phyloP scores from a whole-genome alignment of 1,140 invertebrate genomes.

The Lepidotrigona ventralis region DNA sequence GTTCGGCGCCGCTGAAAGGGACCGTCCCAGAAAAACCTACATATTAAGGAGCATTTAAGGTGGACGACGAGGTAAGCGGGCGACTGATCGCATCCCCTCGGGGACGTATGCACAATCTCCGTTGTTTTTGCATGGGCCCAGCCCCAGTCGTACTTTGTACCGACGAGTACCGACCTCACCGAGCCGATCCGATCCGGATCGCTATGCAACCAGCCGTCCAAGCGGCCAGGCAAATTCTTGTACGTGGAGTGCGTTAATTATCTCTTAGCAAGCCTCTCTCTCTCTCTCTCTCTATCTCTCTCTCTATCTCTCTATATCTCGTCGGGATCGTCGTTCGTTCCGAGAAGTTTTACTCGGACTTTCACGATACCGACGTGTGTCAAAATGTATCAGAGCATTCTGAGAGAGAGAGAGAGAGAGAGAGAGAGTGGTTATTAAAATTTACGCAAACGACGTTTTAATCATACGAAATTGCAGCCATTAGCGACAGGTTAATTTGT shows the following conservation, averaged over 20 bases:
- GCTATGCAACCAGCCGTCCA: conserved; percentile 33
- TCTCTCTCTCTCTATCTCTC: background rate
- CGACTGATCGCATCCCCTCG: conserved; percentile 44
- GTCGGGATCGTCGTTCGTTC: background rate
- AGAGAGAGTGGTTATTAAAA: background rate
- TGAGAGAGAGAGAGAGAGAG: too few relatives aligned
- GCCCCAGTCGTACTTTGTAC: conserved; percentile 34
- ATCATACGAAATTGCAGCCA: conserved; percentile 15
- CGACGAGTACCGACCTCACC: conserved; percentile 33
- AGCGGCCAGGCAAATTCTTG: conserved; percentile 43
- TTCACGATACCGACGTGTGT: too few relatives aligned
- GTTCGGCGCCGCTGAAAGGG: conserved; percentile 52
- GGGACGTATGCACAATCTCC: conserved; percentile 67
- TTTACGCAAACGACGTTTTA: background rate
- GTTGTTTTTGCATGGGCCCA: conserved; percentile 57
- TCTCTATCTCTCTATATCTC: too few relatives aligned
- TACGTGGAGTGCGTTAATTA: conserved; percentile 60
- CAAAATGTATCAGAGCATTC: too few relatives aligned
- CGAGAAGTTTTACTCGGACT: too few relatives aligned
- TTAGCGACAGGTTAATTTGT: conserved; percentile 20
- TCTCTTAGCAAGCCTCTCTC: background rate
- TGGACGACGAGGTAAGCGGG: conserved; percentile 47
- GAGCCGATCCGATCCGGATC: conserved; percentile 6
- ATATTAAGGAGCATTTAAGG: conserved; percentile 67
- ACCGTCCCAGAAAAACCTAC: conserved; percentile 59